Evolutionary conservation across 2,113 vertebrate species (phyloP).

Genomic region (Irena cyanogastra): DNA sequence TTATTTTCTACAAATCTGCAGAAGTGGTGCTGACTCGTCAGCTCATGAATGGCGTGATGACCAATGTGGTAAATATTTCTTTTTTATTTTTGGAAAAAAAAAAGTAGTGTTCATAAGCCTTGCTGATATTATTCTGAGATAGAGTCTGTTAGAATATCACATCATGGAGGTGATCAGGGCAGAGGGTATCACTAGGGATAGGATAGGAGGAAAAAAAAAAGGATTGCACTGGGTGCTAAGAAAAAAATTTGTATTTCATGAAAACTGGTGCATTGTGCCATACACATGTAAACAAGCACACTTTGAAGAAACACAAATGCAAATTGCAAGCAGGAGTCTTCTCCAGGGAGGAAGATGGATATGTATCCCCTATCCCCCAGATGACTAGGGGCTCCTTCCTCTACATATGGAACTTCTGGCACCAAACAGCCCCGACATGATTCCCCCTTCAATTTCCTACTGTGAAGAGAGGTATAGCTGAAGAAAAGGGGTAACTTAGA

Average conservation of each 20-base stretch:
- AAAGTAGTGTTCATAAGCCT: background rate
- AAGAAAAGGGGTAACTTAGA: background rate
- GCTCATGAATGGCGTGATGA: conserved; percentile 16
- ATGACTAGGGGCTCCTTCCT: background rate
- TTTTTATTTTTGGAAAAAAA: background rate
- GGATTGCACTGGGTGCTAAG: background rate
- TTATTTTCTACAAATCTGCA: conserved; percentile 71
- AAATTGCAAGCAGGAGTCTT: background rate
- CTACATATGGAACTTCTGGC: background rate
- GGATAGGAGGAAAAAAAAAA: fast-evolving
- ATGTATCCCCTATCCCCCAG: background rate
- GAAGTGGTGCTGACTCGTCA: conserved; percentile 71
- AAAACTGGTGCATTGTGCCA: background rate
- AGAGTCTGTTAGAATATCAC: background rate
- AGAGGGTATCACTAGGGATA: background rate
- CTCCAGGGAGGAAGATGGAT: background rate
- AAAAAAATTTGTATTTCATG: background rate
- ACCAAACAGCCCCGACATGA: background rate
- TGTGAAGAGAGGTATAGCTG: background rate
- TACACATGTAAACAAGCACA: background rate
- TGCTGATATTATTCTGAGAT: background rate
- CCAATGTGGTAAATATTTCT: conserved; percentile 74
- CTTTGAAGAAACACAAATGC: background rate
- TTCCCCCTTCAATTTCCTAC: background rate
- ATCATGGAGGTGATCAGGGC: background rate